phyloP scores from a whole-genome alignment of 2,797 vertebrate species.

The Sebastes elongatus region DNA sequence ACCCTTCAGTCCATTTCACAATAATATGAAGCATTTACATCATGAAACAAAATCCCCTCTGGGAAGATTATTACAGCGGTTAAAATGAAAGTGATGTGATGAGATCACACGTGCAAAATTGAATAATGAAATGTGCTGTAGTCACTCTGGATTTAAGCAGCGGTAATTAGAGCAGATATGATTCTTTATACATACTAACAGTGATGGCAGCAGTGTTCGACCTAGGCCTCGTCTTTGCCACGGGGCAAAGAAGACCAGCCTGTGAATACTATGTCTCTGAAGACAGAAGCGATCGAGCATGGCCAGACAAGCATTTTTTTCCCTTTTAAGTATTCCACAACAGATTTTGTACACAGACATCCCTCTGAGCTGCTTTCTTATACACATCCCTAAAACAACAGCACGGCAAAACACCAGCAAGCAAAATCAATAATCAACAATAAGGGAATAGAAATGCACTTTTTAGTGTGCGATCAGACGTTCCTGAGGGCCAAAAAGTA shows the following conservation, averaged over 20 bases:
- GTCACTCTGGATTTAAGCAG: slow-evolving; percentile 35
- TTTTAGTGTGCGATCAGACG: slow-evolving; percentile 10
- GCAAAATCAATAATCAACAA: slow-evolving; percentile 52
- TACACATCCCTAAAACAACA: slow-evolving; percentile 29
- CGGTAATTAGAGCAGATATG: slow-evolving; percentile 35
- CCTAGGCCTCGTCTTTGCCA: slow-evolving; percentile 76
- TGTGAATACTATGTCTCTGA: slow-evolving; percentile 69
- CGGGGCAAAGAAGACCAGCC: slow-evolving; percentile 46
- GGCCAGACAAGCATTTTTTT: slow-evolving; percentile 47
- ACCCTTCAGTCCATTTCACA: slow-evolving; percentile 12
- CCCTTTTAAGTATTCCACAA: slow-evolving; percentile 65
- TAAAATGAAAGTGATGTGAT: slow-evolving; percentile 52
- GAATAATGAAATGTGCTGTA: slow-evolving; percentile 54
- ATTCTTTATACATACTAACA: slow-evolving; percentile 41
- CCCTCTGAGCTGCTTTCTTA: slow-evolving; percentile 28
- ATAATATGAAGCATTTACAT: slow-evolving; percentile 34
- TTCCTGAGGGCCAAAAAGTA: background rate
- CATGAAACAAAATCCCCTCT: slow-evolving; percentile 26
- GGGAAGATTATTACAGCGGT: slow-evolving; percentile 38
- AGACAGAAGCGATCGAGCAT: slow-evolving; percentile 57
- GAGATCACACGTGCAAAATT: slow-evolving; percentile 50
- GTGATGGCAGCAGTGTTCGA: slow-evolving; percentile 18
- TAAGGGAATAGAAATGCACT: slow-evolving; percentile 18
- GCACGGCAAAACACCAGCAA: slow-evolving; percentile 13
- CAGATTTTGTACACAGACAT: slow-evolving; percentile 28